Evolutionary conservation across 2,888 invertebrate genomes (phyloP).

Genomic region (Xestia c-nigrum): DNA sequence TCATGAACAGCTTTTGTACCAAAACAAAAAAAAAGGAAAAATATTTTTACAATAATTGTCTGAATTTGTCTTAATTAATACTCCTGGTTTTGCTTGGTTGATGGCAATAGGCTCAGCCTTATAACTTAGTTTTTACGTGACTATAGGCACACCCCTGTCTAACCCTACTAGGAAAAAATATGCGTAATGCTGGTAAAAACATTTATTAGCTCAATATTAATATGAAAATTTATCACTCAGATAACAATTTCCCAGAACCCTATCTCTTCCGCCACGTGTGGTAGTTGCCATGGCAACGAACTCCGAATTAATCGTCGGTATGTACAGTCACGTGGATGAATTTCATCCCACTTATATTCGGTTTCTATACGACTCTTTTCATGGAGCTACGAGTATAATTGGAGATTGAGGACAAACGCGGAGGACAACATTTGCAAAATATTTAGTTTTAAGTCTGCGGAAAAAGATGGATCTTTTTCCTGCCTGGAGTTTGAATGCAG

Average conservation of each 20-base stretch:
- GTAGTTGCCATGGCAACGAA: constrained; percentile 9
- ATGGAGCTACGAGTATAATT: background rate
- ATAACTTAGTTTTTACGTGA: background rate
- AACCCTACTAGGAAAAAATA: background rate
- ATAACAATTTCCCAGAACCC: background rate
- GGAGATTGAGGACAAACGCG: background rate
- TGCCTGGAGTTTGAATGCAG: too few relatives aligned
- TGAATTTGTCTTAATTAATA: background rate
- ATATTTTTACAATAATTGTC: background rate
- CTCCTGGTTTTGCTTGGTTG: background rate
- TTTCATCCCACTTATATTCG: background rate
- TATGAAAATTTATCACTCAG: background rate
- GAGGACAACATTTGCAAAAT: background rate
- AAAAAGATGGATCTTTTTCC: too few relatives aligned
- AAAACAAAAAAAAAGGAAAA: too few relatives aligned
- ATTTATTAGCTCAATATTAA: background rate
- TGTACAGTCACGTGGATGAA: constrained; percentile 10
- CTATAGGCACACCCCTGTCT: background rate
- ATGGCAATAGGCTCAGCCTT: background rate
- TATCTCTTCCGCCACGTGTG: background rate
- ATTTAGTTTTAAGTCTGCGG: too few relatives aligned
- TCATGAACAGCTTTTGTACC: background rate
- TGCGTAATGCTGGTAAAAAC: background rate
- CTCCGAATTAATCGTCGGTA: constrained; percentile 1
- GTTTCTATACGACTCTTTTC: background rate